Evolutionary conservation across 2,113 vertebrate species (phyloP).

Genomic region (Equus quagga): DNA sequence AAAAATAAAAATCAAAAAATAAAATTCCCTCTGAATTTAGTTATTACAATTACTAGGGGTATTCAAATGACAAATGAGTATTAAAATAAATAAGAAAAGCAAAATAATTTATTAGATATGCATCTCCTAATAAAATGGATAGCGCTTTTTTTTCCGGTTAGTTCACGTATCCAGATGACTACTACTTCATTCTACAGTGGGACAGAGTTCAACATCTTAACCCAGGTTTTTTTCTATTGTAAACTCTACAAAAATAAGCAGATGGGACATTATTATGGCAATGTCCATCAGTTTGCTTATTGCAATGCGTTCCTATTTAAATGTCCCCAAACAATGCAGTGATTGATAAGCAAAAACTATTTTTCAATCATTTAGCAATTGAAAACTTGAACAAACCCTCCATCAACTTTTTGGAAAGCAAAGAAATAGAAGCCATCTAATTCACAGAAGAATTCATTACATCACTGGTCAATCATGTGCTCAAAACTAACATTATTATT

Average conservation of each 20-base stretch:
- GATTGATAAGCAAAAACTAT: constrained; percentile 42
- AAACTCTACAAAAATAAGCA: neutral
- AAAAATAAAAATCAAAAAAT: neutral
- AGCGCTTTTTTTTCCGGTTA: neutral
- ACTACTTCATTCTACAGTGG: neutral
- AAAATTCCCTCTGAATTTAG: neutral
- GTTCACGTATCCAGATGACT: neutral
- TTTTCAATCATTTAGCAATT: constrained; percentile 53
- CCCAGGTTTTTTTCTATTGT: neutral
- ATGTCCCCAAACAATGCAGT: neutral
- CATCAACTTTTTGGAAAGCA: constrained; percentile 50
- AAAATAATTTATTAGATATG: neutral
- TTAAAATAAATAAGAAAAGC: neutral
- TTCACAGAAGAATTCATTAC: neutral
- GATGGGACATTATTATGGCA: neutral
- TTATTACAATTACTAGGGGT: neutral
- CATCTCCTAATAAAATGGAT: neutral
- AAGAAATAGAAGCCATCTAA: neutral
- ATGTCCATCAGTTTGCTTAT: constrained; percentile 10
- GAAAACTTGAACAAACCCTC: constrained; percentile 39
- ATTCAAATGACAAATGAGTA: neutral
- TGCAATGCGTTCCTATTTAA: neutral
- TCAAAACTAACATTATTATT: neutral
- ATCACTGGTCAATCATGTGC: neutral
- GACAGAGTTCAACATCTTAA: constrained; percentile 3